Evolutionary conservation across 2,888 invertebrate genomes (phyloP).

Genomic region (Hecatera dysodea): DNA sequence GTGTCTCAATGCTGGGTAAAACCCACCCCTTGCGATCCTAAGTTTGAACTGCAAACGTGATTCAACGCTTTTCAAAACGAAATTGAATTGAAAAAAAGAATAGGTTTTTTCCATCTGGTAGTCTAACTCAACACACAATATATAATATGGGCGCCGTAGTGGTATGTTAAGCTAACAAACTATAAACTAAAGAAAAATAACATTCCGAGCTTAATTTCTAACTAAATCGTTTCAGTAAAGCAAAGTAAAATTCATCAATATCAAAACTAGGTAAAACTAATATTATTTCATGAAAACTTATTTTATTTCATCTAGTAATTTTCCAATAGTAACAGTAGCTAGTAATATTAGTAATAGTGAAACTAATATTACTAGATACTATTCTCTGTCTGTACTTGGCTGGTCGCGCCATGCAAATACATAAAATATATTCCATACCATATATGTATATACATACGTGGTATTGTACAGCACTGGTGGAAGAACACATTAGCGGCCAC

Average conservation of each 20-base stretch:
- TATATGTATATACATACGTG: too few species aligned
- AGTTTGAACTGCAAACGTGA: too few species aligned
- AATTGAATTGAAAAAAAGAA: neutral
- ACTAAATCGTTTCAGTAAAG: neutral
- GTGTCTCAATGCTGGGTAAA: too few species aligned
- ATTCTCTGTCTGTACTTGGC: too few species aligned
- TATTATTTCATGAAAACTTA: slow-evolving; percentile 20
- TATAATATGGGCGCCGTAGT: neutral
- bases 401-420: slow-evolving; percentile 44
- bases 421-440: slow-evolving; percentile 51
- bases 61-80: neutral
- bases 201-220: neutral
- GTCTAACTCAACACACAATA: neutral
- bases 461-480: slow-evolving; percentile 20
- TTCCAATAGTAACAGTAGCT: too few species aligned
- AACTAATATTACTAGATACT: too few species aligned
- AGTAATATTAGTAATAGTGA: too few species aligned
- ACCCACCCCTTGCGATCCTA: too few species aligned
- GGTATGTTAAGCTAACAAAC: neutral
- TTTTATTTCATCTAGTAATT: neutral
- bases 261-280: slow-evolving; percentile 5
- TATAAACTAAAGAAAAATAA: neutral
- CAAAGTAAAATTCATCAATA: neutral
- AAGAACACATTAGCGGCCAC: slow-evolving; percentile 36
- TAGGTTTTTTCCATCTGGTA: neutral